Evolutionary conservation across 2,113 vertebrate species (phyloP).

Genomic region (Serilophus lunatus): DNA sequence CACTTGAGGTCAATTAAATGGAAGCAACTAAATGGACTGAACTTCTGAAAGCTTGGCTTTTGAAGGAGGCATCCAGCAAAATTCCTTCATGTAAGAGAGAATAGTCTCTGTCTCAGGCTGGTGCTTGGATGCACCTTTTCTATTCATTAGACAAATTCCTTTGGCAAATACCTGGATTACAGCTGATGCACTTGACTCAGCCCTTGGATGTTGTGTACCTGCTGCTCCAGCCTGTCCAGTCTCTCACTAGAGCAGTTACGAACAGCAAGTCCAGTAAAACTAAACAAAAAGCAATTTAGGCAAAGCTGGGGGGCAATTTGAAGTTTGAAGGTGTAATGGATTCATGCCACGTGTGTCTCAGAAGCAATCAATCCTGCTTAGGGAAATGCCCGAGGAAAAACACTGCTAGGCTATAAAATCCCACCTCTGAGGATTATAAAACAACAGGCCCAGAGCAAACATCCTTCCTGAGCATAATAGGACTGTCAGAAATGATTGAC

Average conservation of each 20-base stretch:
- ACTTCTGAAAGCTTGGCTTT: neutral
- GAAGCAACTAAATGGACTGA: neutral
- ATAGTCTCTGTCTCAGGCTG: neutral
- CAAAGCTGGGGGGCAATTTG: neutral
- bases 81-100: neutral
- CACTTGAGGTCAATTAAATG: neutral
- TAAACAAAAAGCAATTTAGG: neutral
- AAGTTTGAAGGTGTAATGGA: constrained; percentile 40
- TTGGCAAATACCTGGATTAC: neutral
- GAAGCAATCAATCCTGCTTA: constrained; percentile 75
- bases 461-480: constrained; percentile 44
- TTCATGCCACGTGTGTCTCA: constrained; percentile 62
- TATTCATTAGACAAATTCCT: neutral
- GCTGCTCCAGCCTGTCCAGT: neutral
- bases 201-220: neutral
- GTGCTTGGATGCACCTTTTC: neutral
- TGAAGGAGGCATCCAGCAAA: neutral
- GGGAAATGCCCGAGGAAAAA: constrained; percentile 58
- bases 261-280: neutral
- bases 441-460: constrained; percentile 49
- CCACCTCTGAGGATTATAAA: constrained; percentile 70
- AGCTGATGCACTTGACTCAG: neutral
- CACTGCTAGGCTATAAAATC: constrained; percentile 53
- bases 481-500: constrained; percentile 63
- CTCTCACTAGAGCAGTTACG: neutral